Percentiles rank a stretch among this genome's conserved stretches.
These are phyloP conservation scores for Mormyrops boulengeri DNA, from an alignment of 2,797 vertebrate genomes.

Conservation along the genomic window DNA sequence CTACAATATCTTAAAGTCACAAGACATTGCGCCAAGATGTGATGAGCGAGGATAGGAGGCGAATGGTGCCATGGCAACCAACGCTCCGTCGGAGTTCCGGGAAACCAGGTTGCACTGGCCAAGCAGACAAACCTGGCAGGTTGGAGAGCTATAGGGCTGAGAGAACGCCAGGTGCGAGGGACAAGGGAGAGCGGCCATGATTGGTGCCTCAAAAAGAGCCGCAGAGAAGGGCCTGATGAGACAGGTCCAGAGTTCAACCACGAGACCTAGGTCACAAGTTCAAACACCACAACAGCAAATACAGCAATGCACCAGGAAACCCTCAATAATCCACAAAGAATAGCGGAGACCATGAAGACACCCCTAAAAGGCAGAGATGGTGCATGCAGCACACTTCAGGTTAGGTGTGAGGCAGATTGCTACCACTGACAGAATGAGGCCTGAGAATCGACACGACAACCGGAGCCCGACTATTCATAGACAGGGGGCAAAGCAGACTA, in stretches of 20 bases:
- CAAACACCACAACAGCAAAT: neutral
- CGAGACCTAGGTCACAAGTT: neutral
- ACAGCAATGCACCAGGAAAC: neutral
- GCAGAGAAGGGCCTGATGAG: neutral
- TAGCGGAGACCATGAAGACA: neutral
- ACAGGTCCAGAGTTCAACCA: neutral
- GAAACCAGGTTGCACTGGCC: constrained; percentile 1
- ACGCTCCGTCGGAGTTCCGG: neutral
- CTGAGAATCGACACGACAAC: constrained; percentile 6
- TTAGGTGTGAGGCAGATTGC: neutral
- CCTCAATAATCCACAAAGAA: neutral
- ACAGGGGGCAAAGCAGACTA: neutral
- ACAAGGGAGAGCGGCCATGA: neutral
- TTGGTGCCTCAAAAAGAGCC: neutral
- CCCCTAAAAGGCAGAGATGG: neutral
- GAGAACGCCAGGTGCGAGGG: neutral
- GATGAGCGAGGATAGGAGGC: neutral
- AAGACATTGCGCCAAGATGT: neutral
- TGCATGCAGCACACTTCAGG: neutral
- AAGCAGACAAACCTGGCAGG: constrained; percentile 9
- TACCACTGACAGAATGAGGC: constrained; percentile 16
- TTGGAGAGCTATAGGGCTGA: neutral
- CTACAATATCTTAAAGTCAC: neutral
- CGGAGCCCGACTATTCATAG: constrained; percentile 15
- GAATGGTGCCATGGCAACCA: constrained; percentile 17